phyloP scores from a whole-genome alignment of 2,888 invertebrate genomes.

The Phyllotreta striolata region DNA sequence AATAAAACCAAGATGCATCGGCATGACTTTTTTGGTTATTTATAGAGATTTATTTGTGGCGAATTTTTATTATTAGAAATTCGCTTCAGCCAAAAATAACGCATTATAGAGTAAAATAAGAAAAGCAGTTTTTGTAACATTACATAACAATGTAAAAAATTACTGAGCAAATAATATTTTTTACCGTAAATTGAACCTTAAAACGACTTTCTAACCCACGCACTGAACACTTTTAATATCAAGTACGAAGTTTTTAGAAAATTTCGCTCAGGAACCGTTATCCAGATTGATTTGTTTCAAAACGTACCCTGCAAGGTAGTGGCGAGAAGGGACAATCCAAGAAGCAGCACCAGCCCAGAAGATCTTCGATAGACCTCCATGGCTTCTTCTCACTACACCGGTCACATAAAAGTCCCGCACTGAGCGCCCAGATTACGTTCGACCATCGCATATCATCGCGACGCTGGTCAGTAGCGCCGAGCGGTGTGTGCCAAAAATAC shows the following conservation, averaged over 20 bases:
- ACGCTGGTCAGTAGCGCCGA: conserved; percentile 56
- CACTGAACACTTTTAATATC: conserved; percentile 22
- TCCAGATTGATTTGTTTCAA: conserved; percentile 11
- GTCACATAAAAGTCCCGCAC: conserved; percentile 61
- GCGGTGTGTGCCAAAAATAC: conserved; percentile 41
- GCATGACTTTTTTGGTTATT: conserved; percentile 41
- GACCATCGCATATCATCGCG: conserved; percentile 56
- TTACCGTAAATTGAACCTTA: conserved; percentile 25
- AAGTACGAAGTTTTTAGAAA: neutral
- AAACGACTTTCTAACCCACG: conserved; percentile 32
- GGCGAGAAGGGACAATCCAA: conserved; percentile 65
- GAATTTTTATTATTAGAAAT: conserved; percentile 55
- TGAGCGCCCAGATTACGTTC: conserved; percentile 59
- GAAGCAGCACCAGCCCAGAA: conserved; percentile 65
- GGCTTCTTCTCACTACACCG: conserved; percentile 61
- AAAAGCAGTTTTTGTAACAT: conserved; percentile 50
- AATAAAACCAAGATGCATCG: conserved; percentile 24
- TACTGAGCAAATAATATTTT: conserved; percentile 26
- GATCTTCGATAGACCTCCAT: conserved; percentile 67
- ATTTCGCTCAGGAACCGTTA: conserved; percentile 1
- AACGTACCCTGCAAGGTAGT: conserved; percentile 67
- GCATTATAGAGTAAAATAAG: conserved; percentile 50
- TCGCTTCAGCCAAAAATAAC: conserved; percentile 57
- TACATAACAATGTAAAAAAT: conserved; percentile 49
- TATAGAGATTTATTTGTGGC: conserved; percentile 50